Conservation (phyloP, 2,113 vertebrate species). For the Siniperca chuatsi region DNA sequence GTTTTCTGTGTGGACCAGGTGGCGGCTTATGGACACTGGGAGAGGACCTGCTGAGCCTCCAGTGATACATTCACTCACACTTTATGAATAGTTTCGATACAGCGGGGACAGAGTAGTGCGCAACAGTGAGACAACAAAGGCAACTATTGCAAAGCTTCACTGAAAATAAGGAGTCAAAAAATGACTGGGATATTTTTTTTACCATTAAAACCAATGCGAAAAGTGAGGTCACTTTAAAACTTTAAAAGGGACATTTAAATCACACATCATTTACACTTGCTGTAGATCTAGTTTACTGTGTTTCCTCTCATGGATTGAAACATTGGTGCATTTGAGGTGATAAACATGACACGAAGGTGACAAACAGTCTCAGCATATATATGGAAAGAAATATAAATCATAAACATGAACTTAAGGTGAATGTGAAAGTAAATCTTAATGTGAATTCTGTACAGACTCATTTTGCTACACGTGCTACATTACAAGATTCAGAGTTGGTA, state of each 20-base stretch:
- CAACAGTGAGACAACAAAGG: not conserved
- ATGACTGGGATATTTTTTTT: not conserved
- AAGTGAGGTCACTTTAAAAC: not conserved
- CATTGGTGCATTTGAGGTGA: not conserved
- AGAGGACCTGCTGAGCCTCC: not conserved
- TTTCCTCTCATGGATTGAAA: not conserved
- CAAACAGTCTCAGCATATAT: not conserved
- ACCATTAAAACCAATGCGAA: not conserved
- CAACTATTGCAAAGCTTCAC: not conserved
- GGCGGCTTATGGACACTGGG: not conserved
- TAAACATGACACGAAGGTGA: not conserved
- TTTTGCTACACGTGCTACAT: too few species aligned
- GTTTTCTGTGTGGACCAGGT: not conserved
- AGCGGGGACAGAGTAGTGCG: not conserved
- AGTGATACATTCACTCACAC: constrained; percentile 20
- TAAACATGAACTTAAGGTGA: not conserved
- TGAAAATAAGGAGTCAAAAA: not conserved
- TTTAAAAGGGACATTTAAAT: not conserved
- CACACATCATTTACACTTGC: not conserved
- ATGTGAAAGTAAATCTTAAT: not conserved
- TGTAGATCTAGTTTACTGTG: not conserved
- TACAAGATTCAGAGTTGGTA: not conserved
- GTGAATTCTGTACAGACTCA: not conserved
- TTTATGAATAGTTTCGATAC: not conserved
- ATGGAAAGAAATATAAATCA: not conserved